Percentiles rank a stretch among this genome's conserved stretches.
Evolutionary conservation across 2,888 invertebrate genomes (phyloP).

Genomic region (Periphyllus acericola): DNA sequence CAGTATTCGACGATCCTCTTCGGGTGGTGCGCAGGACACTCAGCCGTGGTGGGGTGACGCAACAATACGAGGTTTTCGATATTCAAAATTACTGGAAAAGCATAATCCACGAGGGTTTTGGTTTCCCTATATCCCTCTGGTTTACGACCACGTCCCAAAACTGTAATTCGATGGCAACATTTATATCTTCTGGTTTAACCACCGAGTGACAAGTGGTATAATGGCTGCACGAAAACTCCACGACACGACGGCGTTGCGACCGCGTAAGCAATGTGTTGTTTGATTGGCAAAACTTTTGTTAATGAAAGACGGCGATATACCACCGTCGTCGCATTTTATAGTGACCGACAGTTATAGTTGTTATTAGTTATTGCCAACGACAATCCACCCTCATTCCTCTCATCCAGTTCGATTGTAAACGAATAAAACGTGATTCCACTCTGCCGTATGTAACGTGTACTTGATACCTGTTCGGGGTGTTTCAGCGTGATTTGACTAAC

Average conservation of each 20-base stretch:
- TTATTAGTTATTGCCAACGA: too few species aligned
- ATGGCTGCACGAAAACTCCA: background rate
- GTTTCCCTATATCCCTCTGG: slow-evolving; percentile 8
- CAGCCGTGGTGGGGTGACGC: background rate
- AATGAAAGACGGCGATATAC: too few species aligned
- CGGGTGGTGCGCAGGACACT: background rate
- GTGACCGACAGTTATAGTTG: too few species aligned
- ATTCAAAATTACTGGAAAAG: slow-evolving; percentile 9
- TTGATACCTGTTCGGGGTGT: too few species aligned
- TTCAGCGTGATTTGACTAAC: too few species aligned
- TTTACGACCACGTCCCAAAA: background rate
- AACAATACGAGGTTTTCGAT: background rate
- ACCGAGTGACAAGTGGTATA: background rate
- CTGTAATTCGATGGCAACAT: background rate
- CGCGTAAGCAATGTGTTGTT: too few species aligned
- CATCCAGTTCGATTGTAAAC: too few species aligned
- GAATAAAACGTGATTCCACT: too few species aligned
- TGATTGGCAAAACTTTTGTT: too few species aligned
- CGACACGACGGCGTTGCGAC: background rate
- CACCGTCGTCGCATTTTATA: too few species aligned
- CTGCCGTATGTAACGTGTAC: too few species aligned
- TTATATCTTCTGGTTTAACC: background rate
- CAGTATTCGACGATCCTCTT: background rate
- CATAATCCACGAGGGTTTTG: background rate
- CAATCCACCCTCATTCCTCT: too few species aligned